phyloP scores from a whole-genome alignment of 2,113 vertebrate species.

The Oreochromis spilurus region DNA sequence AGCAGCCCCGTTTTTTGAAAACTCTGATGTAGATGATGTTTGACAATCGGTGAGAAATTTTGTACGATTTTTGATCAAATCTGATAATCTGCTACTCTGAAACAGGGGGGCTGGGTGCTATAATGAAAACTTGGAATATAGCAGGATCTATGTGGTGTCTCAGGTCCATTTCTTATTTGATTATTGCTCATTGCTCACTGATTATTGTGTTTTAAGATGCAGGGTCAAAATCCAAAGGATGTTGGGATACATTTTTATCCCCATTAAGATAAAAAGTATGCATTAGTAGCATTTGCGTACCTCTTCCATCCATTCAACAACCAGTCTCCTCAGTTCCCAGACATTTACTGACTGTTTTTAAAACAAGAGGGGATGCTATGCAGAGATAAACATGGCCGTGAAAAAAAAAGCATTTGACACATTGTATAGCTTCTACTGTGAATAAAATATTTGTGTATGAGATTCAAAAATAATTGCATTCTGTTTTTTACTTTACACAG shows the following conservation, averaged over 20 bases:
- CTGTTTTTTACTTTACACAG: background rate
- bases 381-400: background rate
- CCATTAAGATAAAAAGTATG: background rate
- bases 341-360: background rate
- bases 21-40: background rate
- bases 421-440: too few species aligned
- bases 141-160: background rate
- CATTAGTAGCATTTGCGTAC: background rate
- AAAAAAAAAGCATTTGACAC: too few species aligned
- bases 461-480: too few species aligned
- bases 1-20: background rate
- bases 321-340: background rate
- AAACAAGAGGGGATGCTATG: background rate
- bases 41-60: accelerated
- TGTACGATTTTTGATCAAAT: background rate
- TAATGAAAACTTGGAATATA: background rate
- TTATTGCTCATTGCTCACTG: background rate
- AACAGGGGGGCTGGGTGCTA: background rate
- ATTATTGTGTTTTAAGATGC: background rate
- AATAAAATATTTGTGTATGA: too few species aligned
- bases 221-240: accelerated
- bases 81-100: background rate
- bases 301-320: accelerated
- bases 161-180: background rate
- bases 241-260: background rate